Evolutionary conservation across 2,888 invertebrate genomes (phyloP).

Genomic region (Abrostola triplasia): DNA sequence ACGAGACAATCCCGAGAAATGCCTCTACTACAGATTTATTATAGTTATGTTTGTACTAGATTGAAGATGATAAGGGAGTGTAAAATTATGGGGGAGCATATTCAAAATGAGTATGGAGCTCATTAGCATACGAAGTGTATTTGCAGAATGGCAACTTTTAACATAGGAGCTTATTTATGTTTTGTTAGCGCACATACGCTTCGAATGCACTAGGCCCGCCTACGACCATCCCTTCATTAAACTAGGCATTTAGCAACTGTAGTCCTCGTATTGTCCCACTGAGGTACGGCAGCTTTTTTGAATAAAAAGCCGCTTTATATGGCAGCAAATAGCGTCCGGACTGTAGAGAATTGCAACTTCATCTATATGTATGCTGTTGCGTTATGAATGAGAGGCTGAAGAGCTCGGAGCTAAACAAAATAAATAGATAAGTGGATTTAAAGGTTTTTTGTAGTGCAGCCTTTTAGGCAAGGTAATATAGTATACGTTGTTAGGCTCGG

Average conservation of each 20-base stretch:
- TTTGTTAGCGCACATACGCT: background rate
- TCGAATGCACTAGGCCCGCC: background rate
- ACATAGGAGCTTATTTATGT: constrained; percentile 1
- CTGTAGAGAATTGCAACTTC: constrained; percentile 40
- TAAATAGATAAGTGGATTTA: no score
- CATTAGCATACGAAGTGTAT: constrained; percentile 1
- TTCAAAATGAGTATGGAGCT: no score
- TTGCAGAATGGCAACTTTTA: constrained; percentile 4
- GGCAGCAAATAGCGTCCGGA: constrained; percentile 35
- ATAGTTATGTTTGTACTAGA: no score
- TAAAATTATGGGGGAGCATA: no score
- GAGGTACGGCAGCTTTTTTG: constrained; percentile 15
- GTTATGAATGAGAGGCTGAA: constrained; percentile 5
- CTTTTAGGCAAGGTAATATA: no score
- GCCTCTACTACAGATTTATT: no score
- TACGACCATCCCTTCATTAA: background rate
- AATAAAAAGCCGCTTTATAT: constrained; percentile 42
- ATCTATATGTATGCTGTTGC: constrained; percentile 41
- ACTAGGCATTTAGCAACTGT: constrained; percentile 11
- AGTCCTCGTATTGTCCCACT: background rate
- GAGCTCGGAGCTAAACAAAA: no score
- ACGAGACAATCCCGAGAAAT: no score
- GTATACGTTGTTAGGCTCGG: no score
- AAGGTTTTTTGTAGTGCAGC: no score
- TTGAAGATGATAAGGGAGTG: no score